Base-by-base conservation (phyloP, 1,140 invertebrate species). In the Mya arenaria region DNA sequence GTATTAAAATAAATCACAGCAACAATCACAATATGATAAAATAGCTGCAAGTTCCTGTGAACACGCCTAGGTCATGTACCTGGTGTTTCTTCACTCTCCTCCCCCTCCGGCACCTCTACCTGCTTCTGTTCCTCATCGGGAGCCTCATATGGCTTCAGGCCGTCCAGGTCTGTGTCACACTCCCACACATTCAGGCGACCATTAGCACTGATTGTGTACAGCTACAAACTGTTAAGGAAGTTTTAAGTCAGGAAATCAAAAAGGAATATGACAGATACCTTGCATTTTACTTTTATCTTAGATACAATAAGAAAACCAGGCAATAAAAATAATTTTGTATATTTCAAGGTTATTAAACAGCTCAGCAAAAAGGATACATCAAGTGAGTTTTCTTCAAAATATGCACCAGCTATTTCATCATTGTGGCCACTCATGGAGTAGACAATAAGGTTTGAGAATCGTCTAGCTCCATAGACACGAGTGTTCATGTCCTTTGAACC, bases 401-500 rank as follows among this genome's bases (percentile, higher is more conserved):
- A 98, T 81, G 96, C 96, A 1, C 95, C 95, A 10, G 98, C 95
- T 75, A 99, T 95, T 3, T 92, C 88, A 90, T 98, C 96, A 0
- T 95, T 95, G 91, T 99, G 97, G 34, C 96, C 93, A 56, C 96
- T 96, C 25, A 99, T 90, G 0, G 95, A 94, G 81, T 94, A 92
- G 0, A 93, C 85, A 74, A 88, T 95, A 87, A 94, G 86, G 78
- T 98, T 97, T 17, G 93, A 93, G 73, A 95, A 95, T 85, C 95
- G 96, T 68, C 96, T 94, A 0, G 97, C 90, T 10, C 95, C 95
- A 90, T 96, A 97, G 19, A 99, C 93, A 91, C 96, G 96, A 0
- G 95, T 96, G n/a, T 95, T 95, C 88, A 95, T 97, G 92, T 99
- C 97, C 91, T 97, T 97, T 2, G 96, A 96, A 0, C 97, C 97